Evolutionary conservation across 2,888 invertebrate species (phyloP), one percentile per base, ranked within the genome.

Genomic region (Ichneumoninae sp.): DNA sequence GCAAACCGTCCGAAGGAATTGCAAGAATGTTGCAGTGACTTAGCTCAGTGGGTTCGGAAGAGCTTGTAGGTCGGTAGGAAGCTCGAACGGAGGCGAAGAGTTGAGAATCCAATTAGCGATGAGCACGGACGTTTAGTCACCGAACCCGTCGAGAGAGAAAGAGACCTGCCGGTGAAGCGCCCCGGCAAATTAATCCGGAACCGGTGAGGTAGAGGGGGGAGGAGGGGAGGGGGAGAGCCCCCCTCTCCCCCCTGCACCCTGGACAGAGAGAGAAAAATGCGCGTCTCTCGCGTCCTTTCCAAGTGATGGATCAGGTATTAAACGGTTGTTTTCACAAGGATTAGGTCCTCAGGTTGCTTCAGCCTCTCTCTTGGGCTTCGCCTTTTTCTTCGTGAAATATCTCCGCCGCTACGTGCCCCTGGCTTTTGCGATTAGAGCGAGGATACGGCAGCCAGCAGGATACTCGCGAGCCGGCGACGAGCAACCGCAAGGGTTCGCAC

Each of bases 311-410:
- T 92, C 91, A 90, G 90, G 90, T 89, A 92, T 91, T 92, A 91
- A 92, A 92, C 87, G 92, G 81, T 92, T 92, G 92, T 92, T 92
- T 93, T 91, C 90, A 91, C 89, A 92, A 93, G 93, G 91, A 92
- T 92, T 90, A 89, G 85, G 83, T 81, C 81, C 26, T 66, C 69
- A n/a, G 69, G 71, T 68, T 85, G 54, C 50, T 73, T 82, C 76
- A 66, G 26, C 26, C 30, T 60, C 79, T 69, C 66, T 78, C 47
- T 52, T 10, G 33, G n/a, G 52, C 40, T 74, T 70, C 44, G 8
- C 40, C 19, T 66, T 40, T 66, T 66, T 30, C 47, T 52, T 69
- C 66, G 36, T 36, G 40, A 83, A 73, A 68, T 73, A 66, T 73
- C 16, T 60, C 16, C 6, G 30, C 63, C 16, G 63, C 63, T 3